Conservation (phyloP, 2,113 vertebrate species). For the Hippocampus mohnikei region DNA sequence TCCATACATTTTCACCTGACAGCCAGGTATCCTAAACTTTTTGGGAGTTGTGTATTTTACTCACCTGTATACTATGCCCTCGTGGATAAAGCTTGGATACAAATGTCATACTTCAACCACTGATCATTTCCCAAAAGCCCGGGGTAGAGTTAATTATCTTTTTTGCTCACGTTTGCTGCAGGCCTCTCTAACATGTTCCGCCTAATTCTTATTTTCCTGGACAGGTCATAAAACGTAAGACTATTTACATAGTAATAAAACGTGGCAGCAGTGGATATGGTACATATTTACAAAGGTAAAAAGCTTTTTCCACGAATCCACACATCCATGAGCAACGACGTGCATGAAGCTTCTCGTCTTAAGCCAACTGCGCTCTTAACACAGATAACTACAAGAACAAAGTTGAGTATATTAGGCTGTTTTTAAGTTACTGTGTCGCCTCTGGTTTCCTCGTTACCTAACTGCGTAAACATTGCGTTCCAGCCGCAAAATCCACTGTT, state of each 20-base stretch:
- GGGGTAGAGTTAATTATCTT: neutral
- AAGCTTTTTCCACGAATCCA: neutral
- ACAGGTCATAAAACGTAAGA: neutral
- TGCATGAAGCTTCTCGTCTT: neutral
- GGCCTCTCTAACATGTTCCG: conserved; percentile 22
- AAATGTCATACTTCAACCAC: neutral
- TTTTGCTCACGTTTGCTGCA: neutral
- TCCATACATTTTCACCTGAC: too few relatives aligned
- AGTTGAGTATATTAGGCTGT: neutral
- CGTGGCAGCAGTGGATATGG: too few relatives aligned
- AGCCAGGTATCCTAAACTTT: too few relatives aligned
- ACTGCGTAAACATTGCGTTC: conserved; percentile 14
- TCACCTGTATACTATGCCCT: too few relatives aligned
- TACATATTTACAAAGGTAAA: neutral
- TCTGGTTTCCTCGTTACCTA: conserved; percentile 32
- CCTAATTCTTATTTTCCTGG: conserved; percentile 16
- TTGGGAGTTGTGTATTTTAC: too few relatives aligned
- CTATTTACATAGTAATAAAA: neutral
- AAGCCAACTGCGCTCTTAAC: neutral
- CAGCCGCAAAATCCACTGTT: neutral
- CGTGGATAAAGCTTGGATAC: too few relatives aligned
- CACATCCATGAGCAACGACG: neutral
- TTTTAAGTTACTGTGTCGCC: neutral
- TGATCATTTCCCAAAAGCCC: neutral
- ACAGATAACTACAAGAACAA: neutral